Conservation (phyloP, 2,888 invertebrate genomes). For the Diaphora mendica region DNA sequence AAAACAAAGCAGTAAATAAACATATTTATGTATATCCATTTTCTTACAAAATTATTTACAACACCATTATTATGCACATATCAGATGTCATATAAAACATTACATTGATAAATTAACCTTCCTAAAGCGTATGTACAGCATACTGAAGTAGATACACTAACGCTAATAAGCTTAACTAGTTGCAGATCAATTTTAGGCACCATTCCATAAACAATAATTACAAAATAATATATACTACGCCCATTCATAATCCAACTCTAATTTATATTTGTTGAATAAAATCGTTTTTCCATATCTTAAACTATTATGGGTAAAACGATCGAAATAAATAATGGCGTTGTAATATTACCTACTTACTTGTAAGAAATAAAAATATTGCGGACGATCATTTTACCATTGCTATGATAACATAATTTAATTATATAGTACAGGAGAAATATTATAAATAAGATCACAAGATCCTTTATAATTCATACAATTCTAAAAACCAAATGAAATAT, state of each 20-base stretch:
- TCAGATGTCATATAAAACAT: conserved; percentile 82
- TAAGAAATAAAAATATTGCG: conserved; percentile 4
- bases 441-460: conserved; percentile 23
- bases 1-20: conserved; percentile 74
- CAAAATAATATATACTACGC: conserved; percentile 45
- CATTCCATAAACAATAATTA: conserved; percentile 66
- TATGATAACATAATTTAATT: not conserved
- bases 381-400: conserved; percentile 20
- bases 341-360: conserved; percentile 8
- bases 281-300: conserved; percentile 25
- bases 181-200: conserved; percentile 80
- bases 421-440: not conserved
- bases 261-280: conserved; percentile 23
- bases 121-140: conserved; percentile 79
- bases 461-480: conserved; percentile 19
- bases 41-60: conserved; percentile 85
- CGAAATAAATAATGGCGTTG: conserved; percentile 5
- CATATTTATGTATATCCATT: conserved; percentile 83
- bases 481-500: conserved; percentile 16
- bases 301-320: conserved; percentile 9
- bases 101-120: conserved; percentile 81
- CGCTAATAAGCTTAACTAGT: conserved; percentile 64
- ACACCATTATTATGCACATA: conserved; percentile 83
- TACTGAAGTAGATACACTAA: conserved; percentile 59
- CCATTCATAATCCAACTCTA: conserved; percentile 25